Evolutionary conservation across 2,113 vertebrate genomes (phyloP), one percentile per base, ranked within the genome.

Genomic region (Mystacornis crossleyi): DNA sequence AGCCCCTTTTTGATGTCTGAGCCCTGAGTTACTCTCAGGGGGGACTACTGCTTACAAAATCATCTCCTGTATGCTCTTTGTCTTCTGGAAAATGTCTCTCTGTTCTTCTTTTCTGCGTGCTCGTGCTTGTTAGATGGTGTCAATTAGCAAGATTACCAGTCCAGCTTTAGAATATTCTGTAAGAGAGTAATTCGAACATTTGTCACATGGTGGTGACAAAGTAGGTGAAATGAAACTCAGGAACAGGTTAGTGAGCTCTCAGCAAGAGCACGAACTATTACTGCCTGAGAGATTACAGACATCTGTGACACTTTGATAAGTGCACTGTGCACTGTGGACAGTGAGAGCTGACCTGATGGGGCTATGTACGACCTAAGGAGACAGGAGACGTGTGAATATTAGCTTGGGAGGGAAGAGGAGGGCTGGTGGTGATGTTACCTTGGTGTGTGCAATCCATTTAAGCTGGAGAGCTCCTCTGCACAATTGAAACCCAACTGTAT

Each of bases 171-270:
- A 51, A 15, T 16, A 12, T 54, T 64, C 18, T 69, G 12, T 69
- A n/a, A n/a, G 15, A 54, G 10, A 50, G 12, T 65, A 89, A 73
- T 91, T 91, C 86, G 66, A 50, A 12, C 51, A 10, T 51, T 58
- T 74, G 72, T 66, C 96, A 78, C 87, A 4, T 7, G 89, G 81
- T 91, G 96, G 89, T 62, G 95, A 80, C 64, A 89, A 62, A 84
- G 61, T 3, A 40, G 9, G 12, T 20, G 40, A 89, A 84, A 61
- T 1, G 4, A 66, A 81, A 43, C 16, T 29, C 48, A 2, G 54
- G 31, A 42, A 38, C 9, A 8, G 2, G 2, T 28, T 36, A 42
- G 18, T 4, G 25, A 50, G 54, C 24, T 33, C 40, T 83, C 26
- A 7, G 54, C 43, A 43, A 15, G 31, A 70, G 11, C 0, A 1